Evolutionary conservation across 2,888 invertebrate genomes (phyloP).

Genomic region (Polyploca ridens): DNA sequence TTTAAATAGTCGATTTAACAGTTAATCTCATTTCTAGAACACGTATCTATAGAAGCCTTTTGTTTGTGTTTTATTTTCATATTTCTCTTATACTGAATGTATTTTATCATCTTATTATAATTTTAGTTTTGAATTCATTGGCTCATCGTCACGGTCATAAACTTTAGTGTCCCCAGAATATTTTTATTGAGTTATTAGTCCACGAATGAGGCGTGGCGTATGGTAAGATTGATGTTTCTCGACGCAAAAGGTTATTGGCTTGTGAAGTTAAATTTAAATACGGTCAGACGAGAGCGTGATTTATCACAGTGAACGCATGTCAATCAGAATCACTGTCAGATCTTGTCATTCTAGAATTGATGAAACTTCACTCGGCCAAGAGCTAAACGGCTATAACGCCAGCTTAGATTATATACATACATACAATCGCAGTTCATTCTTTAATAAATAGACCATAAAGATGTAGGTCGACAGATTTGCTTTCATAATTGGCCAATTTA

Average conservation of each 20-base stretch:
- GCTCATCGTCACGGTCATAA: constrained; percentile 13
- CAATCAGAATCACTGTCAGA: constrained; percentile 45
- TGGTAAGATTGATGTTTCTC: constrained; percentile 6
- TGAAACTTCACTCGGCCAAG: not conserved
- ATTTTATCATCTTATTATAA: not conserved
- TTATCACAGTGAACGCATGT: constrained; percentile 25
- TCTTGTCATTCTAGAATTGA: constrained; percentile 24
- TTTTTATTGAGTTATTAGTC: constrained; percentile 6
- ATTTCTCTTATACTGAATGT: not conserved
- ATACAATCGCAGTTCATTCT: not conserved
- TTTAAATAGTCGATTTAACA: not conserved
- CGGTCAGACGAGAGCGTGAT: constrained; percentile 11
- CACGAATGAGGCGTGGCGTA: not conserved
- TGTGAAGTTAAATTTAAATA: constrained; percentile 9
- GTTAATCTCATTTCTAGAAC: not conserved
- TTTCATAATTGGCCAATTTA: not conserved
- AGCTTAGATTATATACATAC: not conserved
- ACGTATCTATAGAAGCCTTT: not conserved
- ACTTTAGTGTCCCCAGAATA: constrained; percentile 5
- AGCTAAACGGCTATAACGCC: too few species aligned
- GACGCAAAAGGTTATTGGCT: constrained; percentile 13
- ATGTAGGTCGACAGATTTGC: constrained; percentile 10
- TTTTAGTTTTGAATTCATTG: constrained; percentile 16
- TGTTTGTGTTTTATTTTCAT: not conserved
- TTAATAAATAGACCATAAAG: not conserved